phyloP scores from a whole-genome alignment of 92 coral and sea anemone genomes.

The Epizoanthus scotinus region DNA sequence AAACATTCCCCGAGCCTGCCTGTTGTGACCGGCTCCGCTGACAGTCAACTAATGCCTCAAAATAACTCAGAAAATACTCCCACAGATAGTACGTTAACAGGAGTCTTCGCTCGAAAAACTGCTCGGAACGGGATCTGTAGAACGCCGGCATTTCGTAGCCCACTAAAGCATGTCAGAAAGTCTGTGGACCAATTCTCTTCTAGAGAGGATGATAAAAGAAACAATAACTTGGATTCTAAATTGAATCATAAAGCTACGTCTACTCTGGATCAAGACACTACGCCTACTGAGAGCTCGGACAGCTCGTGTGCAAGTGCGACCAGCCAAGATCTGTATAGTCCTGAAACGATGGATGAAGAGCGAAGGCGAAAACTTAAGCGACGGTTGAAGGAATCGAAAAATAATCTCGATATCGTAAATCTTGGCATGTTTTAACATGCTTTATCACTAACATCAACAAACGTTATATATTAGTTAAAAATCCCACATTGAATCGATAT shows the following conservation, averaged over 20 bases:
- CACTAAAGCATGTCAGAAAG: background rate
- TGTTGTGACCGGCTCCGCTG: background rate
- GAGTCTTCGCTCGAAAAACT: background rate
- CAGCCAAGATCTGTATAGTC: background rate
- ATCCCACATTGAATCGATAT: too few species aligned
- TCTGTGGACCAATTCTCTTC: background rate
- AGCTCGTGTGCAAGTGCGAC: constrained; percentile 46
- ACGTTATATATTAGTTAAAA: too few species aligned
- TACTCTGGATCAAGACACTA: constrained; percentile 25
- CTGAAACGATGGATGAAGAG: constrained; percentile 52
- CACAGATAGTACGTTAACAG: background rate
- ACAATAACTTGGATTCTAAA: background rate
- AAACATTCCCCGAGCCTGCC: constrained; percentile 31
- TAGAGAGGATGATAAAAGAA: background rate
- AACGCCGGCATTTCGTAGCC: constrained; percentile 17
- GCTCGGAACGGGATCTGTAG: constrained; percentile 25
- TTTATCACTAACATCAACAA: background rate
- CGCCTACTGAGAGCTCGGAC: constrained; percentile 55
- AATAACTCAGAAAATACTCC: background rate
- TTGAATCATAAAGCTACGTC: constrained; percentile 4
- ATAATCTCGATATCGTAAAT: constrained; percentile 74
- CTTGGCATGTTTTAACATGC: constrained; percentile 68
- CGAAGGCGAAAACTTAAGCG: constrained; percentile 63
- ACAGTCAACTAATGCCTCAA: background rate
- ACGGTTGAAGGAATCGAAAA: constrained; percentile 65